Evolutionary conservation across 2,888 invertebrate species (phyloP).

Genomic region (Drosophila setosimentum): DNA sequence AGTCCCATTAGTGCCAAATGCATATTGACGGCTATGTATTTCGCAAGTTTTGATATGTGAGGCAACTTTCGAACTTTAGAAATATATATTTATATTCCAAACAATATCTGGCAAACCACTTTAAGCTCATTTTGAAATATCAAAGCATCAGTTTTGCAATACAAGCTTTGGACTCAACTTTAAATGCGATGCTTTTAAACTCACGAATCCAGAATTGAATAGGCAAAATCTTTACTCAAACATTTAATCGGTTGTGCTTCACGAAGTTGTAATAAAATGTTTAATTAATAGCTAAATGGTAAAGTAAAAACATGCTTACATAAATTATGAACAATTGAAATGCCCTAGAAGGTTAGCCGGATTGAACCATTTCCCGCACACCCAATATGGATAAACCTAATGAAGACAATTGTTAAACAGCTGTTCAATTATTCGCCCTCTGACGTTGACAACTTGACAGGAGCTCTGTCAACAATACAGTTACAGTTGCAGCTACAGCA

Average conservation of each 20-base stretch:
- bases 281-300: not conserved
- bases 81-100: not conserved
- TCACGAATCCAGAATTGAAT: not conserved
- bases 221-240: not conserved
- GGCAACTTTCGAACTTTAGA: not conserved
- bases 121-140: not conserved
- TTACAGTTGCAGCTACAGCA: slow-evolving; percentile 2
- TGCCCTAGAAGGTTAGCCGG: slow-evolving; percentile 14
- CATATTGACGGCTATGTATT: not conserved
- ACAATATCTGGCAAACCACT: not conserved
- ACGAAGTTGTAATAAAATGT: not conserved
- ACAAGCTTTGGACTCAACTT: not conserved
- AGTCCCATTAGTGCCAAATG: slow-evolving; percentile 37
- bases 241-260: not conserved
- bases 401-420: slow-evolving; percentile 51
- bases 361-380: slow-evolving; percentile 16
- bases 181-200: not conserved
- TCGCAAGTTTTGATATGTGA: not conserved
- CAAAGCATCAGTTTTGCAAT: not conserved
- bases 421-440: slow-evolving; percentile 31
- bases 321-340: slow-evolving; percentile 16
- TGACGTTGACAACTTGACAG: slow-evolving; percentile 30
- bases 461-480: slow-evolving; percentile 7
- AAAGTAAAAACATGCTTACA: not conserved
- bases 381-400: slow-evolving; percentile 43